Base-by-base conservation (phyloP, 1,140 invertebrate genomes). In the Drosophila bocqueti region DNA sequence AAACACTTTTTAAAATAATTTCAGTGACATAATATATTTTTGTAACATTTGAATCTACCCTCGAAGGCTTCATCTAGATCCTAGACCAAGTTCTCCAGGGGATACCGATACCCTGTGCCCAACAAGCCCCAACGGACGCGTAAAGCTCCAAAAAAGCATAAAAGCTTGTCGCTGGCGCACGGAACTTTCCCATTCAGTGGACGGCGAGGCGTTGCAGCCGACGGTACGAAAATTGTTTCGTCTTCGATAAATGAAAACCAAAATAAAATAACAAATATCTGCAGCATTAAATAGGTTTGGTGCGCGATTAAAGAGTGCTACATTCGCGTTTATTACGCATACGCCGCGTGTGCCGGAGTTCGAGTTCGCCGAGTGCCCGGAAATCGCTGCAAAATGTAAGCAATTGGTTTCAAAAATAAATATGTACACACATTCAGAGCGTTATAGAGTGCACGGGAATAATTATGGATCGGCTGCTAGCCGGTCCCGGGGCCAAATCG, bases 401-500 rank as follows among this genome's bases (percentile, higher is more conserved):
- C 47, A 54, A 73, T 47, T 29, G 24, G 21, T 59, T 1, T 31
- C 21, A 42, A 40, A 65, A 54, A 64, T 61, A 55, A 40, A 55
- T 31, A 58, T 57, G 3, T 57, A 59, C 54, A 63, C 62, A 58
- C 36, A 72, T 16, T 49, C 13, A 26, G 9, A 61, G 34, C 15
- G 18, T 16, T 40, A 1, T 4, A 55, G 38, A 65, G 26, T 60
- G 34, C 46, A 74, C 13, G 42, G 18, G 24, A 60, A 61, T 62
- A 78, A 79, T 86, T 86, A 76, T 86, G 83, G 66, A 71, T 74
- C 66, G 55, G 72, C 45, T 54, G 63, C 21, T 54, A 26, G 83
- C 54, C 34, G 45, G 55, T 13, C 58, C 67, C 52, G 40, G 42
- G 43, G n/a, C 64, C 31, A n/a, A 75, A 65, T 68, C 45, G 52